phyloP scores from a whole-genome alignment of 1,140 invertebrate species.

The Choristoneura fumiferana region DNA sequence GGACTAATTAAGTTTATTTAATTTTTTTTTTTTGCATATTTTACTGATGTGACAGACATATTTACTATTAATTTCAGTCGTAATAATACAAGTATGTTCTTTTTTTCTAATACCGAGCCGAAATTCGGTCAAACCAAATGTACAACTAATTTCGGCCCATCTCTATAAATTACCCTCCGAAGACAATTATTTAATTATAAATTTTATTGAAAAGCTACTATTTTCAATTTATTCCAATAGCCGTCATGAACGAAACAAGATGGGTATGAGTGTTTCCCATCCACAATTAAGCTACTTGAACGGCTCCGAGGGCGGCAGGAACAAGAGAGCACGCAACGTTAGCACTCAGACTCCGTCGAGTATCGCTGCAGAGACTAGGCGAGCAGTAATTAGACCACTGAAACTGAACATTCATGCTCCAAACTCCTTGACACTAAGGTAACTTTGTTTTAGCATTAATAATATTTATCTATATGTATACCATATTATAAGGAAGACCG shows the following conservation, averaged over 20 bases:
- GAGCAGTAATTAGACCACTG: conserved; percentile 82
- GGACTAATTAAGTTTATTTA: too few relatives aligned
- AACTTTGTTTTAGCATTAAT: conserved; percentile 23
- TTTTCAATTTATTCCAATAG: background rate
- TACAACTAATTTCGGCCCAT: too few relatives aligned
- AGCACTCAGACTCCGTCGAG: conserved; percentile 85
- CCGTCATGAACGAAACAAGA: conserved; percentile 50
- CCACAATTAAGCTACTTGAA: conserved; percentile 81
- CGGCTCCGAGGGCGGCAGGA: conserved; percentile 63
- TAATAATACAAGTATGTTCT: too few relatives aligned
- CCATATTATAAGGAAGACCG: too few relatives aligned
- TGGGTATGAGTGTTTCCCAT: conserved; percentile 75
- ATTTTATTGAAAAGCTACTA: too few relatives aligned
- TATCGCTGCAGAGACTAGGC: conserved; percentile 82
- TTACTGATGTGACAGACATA: too few relatives aligned
- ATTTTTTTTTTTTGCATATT: too few relatives aligned
- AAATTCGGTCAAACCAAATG: too few relatives aligned
- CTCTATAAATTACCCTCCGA: too few relatives aligned
- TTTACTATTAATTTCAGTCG: too few relatives aligned
- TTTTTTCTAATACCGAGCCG: too few relatives aligned
- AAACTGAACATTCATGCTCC: conserved; percentile 81
- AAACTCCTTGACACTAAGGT: conserved; percentile 82
- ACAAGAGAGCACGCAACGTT: conserved; percentile 77
- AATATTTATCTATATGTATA: background rate
- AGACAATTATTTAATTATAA: too few relatives aligned